A percentile compares a stretch with the other conserved stretches of the same genome.
phyloP scores from a whole-genome alignment of 1,140 invertebrate species.

The Drosophila sucinea region DNA sequence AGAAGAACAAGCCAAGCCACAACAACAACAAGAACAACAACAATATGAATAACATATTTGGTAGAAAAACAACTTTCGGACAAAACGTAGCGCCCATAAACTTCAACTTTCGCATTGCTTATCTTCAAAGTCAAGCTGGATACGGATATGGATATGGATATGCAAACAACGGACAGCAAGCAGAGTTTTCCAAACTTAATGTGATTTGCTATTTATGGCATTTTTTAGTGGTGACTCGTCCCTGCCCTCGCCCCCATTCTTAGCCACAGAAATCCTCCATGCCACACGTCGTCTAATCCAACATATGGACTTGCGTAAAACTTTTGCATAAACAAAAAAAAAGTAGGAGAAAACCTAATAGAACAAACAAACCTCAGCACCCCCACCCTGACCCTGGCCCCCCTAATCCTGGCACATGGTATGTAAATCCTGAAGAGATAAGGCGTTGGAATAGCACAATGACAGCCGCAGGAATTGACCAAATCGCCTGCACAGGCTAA shows the following conservation, averaged over 20 bases:
- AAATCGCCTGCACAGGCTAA: slow-evolving; percentile 58
- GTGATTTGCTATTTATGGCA: slow-evolving; percentile 80
- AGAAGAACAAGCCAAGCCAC: slow-evolving; percentile 30
- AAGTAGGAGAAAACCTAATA: slow-evolving; percentile 5
- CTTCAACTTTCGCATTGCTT: slow-evolving; percentile 71
- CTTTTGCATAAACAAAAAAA: slow-evolving; percentile 55
- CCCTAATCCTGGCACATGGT: slow-evolving; percentile 33
- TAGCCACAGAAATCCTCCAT: not conserved
- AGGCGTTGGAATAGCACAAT: slow-evolving; percentile 81
- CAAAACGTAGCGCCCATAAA: slow-evolving; percentile 66
- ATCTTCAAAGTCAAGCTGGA: slow-evolving; percentile 49
- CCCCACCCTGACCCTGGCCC: not conserved
- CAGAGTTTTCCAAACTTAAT: slow-evolving; percentile 70
- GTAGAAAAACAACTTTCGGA: slow-evolving; percentile 24
- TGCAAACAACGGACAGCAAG: slow-evolving; percentile 66
- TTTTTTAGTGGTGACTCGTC: slow-evolving; percentile 44
- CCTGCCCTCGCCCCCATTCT: not conserved
- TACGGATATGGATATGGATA: slow-evolving; percentile 42
- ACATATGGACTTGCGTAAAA: slow-evolving; percentile 79
- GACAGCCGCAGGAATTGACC: slow-evolving; percentile 81
- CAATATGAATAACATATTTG: slow-evolving; percentile 25
- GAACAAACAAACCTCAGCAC: not conserved
- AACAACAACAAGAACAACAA: slow-evolving; percentile 30
- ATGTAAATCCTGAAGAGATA: slow-evolving; percentile 82
- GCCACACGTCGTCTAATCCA: slow-evolving; percentile 55